Base-by-base conservation (phyloP, 2,797 vertebrate species). In the Coranthus polyacanthus region DNA sequence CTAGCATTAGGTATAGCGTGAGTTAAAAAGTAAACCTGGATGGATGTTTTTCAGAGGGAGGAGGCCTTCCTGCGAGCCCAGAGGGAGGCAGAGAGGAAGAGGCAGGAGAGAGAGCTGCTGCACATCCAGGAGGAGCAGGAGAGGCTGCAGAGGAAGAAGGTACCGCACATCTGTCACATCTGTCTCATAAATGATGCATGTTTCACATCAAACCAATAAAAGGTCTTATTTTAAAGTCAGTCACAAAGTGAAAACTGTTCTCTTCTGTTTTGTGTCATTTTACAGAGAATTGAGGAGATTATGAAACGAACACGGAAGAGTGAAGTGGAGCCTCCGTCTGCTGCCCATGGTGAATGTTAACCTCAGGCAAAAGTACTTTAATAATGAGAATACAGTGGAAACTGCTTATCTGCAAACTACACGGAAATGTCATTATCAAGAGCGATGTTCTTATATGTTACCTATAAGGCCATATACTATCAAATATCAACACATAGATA, bases 251-350 rank as follows among this genome's bases (percentile, higher is more conserved):
- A 8, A 38, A 37, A 15, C 1, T 9, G 8, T 9, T 9, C 24
- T 26, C 24, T 32, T 32, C n/a, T n/a, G n/a, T n/a, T n/a, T n/a
- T 43, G 16, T 10, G 9, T 32, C 10, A 8, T 50, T 64, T 79
- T 81, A 12, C 84, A 99, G 98, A 96, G 97, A 88, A 98, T 99
- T 84, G 97, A 99, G 86, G 97, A 99, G 91, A 98, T 99, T 56
- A 98, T 99, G 98, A 98, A 97, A 91, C 95, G 97, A 84, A 99
- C 98, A 72, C 93, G 97, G 74, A 98, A 94, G 92, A 95, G 92
- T 43, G 97, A 98, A 67, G 82, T 87, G 47, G 95, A 96, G 58
- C 78, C 92, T 65, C 92, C 91, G n/a, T 89, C 94, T 51, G 81
- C 76, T 66, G 63, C 82, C 21, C 74, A 84, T 60, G 89, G 90